Percentiles rank a stretch among this genome's conserved stretches.
phyloP scores from a whole-genome alignment of 2,888 invertebrate species.

The Flexamia atlantica region DNA sequence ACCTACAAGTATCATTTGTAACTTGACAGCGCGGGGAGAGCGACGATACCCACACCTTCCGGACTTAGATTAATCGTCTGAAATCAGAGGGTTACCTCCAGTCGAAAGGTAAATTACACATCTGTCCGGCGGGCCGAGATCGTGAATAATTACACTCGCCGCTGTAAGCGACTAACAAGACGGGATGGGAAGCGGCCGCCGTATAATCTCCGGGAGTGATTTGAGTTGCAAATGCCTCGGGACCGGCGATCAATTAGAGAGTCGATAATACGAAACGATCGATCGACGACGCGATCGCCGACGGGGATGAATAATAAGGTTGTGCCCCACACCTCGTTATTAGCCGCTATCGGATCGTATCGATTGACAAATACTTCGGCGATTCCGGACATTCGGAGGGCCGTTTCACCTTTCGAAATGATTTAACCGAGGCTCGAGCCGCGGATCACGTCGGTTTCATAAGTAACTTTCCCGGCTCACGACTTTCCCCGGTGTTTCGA shows the following conservation, averaged over 20 bases:
- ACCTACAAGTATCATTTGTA: too few species aligned
- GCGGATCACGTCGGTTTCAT: neutral
- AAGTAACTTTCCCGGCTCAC: slow-evolving; percentile 15
- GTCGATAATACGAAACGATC: slow-evolving; percentile 15
- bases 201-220: slow-evolving; percentile 12
- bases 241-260: slow-evolving; percentile 33
- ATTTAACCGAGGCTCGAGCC: slow-evolving; percentile 7
- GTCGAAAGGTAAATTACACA: slow-evolving; percentile 41
- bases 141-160: slow-evolving; percentile 7
- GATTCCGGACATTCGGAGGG: neutral
- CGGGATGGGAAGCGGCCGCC: neutral
- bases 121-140: neutral
- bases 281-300: slow-evolving; percentile 12
- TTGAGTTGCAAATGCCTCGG: slow-evolving; percentile 23
- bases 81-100: slow-evolving; percentile 35
- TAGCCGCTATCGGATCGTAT: neutral
- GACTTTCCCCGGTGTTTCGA: neutral
- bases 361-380: neutral
- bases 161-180: slow-evolving; percentile 33
- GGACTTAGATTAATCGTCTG: slow-evolving; percentile 22
- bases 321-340: slow-evolving; percentile 12
- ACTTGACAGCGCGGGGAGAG: slow-evolving; percentile 4
- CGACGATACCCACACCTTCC: slow-evolving; percentile 11
- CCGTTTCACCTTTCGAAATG: slow-evolving; percentile 23
- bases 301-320: slow-evolving; percentile 14